Evolutionary conservation across 2,113 vertebrate species (phyloP), one percentile per base, ranked within the genome.

Genomic region (Rhizomys pruinosus): DNA sequence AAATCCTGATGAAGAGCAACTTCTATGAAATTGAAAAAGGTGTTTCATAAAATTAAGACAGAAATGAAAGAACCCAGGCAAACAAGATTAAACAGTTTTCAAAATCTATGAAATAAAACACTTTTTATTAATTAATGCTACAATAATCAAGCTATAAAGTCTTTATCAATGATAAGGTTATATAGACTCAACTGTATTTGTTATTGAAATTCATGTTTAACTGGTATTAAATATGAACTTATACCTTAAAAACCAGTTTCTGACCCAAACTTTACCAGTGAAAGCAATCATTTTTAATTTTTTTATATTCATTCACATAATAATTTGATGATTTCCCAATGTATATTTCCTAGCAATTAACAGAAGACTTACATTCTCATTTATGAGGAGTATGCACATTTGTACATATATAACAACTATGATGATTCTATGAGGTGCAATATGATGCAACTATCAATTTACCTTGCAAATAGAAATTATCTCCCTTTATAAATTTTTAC

Each of bases 201-300:
- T 4, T 8, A 17, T 63, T 93, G 1, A 95, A 84, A 52, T 84
- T 37, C 82, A 19, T 61, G 29, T 2, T 89, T 11, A 82, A n/a
- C 39, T 72, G 5, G 10, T 76, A 95, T n/a, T 19, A 47, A 93
- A 3, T 39, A 37, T 64, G 5, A 90, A 95, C 87, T 76, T 72
- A 64, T 11, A 23, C 63, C 44, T 44, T 77, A 87, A 85, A 6
- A 66, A 74, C 8, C 32, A 37, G 7, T 2, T 80, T 91, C 0
- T 72, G 0, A 2, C 76, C 20, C 37, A 71, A 64, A 78, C 61
- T 92, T 90, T 69, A 17, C 34, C 27, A 66, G 5, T 19, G 29
- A 44, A 87, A 77, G 34, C 3, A 66, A 44, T 32, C 8, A 27
- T 72, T 92, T 87, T 71, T 42, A 4, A 5, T 29, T 64, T 89